phyloP scores from a whole-genome alignment of 2,797 vertebrate species.

The Poeciliopsis paucimaculata region DNA sequence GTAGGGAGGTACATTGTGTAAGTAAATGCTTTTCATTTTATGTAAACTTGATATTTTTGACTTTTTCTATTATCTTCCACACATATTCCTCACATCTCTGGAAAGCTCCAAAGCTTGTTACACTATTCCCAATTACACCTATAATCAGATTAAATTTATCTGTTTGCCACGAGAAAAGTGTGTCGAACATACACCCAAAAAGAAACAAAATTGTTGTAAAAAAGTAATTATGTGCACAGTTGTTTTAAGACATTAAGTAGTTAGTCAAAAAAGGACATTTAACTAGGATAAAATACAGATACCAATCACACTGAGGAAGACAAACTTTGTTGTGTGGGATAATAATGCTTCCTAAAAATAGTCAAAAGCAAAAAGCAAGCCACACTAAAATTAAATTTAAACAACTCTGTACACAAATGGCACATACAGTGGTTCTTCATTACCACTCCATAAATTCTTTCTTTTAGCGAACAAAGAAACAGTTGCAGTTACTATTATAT shows the following conservation, averaged over 20 bases:
- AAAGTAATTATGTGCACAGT: neutral
- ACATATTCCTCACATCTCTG: neutral
- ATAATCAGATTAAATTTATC: neutral
- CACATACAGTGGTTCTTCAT: neutral
- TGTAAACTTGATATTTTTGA: neutral
- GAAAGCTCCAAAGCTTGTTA: neutral
- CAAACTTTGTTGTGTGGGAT: constrained; percentile 21
- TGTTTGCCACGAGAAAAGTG: neutral
- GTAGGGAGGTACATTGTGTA: neutral
- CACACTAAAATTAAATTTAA: constrained; percentile 48
- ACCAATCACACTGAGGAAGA: constrained; percentile 46
- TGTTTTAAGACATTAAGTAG: constrained; percentile 21
- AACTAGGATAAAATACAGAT: constrained; percentile 25
- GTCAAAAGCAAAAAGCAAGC: constrained; percentile 33
- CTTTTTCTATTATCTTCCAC: neutral
- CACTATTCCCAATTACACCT: neutral
- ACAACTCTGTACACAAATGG: constrained; percentile 2
- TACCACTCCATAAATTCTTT: constrained; percentile 17
- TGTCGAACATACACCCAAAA: neutral
- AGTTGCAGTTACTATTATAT: constrained; percentile 57
- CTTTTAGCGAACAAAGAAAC: constrained; percentile 19
- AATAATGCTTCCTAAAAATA: constrained; percentile 32
- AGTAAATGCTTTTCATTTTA: neutral
- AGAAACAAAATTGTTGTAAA: neutral
- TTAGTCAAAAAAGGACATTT: constrained; percentile 49